Conservation (phyloP, 2,113 vertebrate species). For the Indri indri region DNA sequence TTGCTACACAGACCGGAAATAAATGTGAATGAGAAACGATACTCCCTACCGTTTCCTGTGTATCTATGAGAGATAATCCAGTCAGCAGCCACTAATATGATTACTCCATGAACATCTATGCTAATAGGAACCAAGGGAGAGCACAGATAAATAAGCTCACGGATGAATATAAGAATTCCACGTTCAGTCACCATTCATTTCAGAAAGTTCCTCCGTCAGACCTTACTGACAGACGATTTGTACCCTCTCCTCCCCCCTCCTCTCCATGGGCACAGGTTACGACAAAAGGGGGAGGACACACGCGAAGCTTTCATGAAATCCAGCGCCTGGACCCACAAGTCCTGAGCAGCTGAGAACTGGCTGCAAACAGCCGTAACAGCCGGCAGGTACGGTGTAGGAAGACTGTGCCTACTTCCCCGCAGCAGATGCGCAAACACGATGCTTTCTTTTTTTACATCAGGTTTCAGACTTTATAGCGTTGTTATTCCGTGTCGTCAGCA, state of each 20-base stretch:
- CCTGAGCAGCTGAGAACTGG: not conserved
- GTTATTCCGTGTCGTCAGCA: not conserved
- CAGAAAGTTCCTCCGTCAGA: not conserved
- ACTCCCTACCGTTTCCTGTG: conserved; percentile 59
- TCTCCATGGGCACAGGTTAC: not conserved
- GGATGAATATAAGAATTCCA: not conserved
- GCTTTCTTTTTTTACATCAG: not conserved
- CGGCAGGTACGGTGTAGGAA: not conserved
- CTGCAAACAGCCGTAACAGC: fast-evolving
- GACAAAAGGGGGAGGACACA: not conserved
- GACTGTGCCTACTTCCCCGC: fast-evolving
- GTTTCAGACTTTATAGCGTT: not conserved
- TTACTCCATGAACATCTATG: conserved; percentile 58
- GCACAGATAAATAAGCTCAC: conserved; percentile 40
- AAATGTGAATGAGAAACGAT: conserved; percentile 50
- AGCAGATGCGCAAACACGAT: not conserved
- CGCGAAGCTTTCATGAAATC: not conserved
- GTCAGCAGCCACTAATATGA: conserved; percentile 49
- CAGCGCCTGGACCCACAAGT: not conserved
- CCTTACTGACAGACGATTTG: not conserved
- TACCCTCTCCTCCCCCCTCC: not conserved
- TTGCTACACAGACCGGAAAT: conserved; percentile 55
- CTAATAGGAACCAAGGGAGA: conserved; percentile 43
- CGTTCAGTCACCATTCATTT: not conserved
- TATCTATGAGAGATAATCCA: conserved; percentile 57